These are phyloP conservation scores for Archivesica marissinica DNA, from an alignment of 1,140 invertebrate species.

Conservation along the genomic window DNA sequence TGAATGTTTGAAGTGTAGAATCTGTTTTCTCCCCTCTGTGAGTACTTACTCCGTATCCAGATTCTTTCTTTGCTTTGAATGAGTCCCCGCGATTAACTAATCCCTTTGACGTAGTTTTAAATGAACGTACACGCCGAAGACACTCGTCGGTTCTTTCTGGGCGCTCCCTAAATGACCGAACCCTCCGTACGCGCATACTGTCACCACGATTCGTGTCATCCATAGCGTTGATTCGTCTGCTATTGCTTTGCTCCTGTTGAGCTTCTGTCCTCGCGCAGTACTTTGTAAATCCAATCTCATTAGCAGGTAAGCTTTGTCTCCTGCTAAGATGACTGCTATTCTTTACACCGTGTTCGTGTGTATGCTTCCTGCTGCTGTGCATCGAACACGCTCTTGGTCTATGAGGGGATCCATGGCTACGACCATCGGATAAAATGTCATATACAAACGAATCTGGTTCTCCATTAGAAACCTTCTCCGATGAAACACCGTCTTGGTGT, in stretches of 20 bases:
- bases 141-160: conserved; percentile 14
- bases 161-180: conserved; percentile 31
- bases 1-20: not conserved
- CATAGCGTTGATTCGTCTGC: not conserved
- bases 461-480: not conserved
- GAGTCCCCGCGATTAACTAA: conserved; percentile 97
- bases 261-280: not conserved
- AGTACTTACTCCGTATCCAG: too few species aligned
- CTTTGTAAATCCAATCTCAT: not conserved
- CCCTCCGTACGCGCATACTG: not conserved
- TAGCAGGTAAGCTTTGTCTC: not conserved
- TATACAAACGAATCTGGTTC: not conserved
- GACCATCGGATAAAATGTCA: not conserved
- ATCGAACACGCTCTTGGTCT: not conserved
- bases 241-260: not conserved
- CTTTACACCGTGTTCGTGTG: not conserved
- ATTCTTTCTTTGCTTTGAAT: conserved; percentile 84
- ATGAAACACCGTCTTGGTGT: not conserved
- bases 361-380: not conserved
- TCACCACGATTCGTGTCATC: not conserved
- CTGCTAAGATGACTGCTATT: not conserved
- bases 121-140: conserved; percentile 89
- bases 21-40: not conserved
- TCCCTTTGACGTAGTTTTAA: conserved; percentile 93
- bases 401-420: not conserved